Base-by-base conservation (phyloP, 2,797 vertebrate species). In the Babyrousa celebensis region DNA sequence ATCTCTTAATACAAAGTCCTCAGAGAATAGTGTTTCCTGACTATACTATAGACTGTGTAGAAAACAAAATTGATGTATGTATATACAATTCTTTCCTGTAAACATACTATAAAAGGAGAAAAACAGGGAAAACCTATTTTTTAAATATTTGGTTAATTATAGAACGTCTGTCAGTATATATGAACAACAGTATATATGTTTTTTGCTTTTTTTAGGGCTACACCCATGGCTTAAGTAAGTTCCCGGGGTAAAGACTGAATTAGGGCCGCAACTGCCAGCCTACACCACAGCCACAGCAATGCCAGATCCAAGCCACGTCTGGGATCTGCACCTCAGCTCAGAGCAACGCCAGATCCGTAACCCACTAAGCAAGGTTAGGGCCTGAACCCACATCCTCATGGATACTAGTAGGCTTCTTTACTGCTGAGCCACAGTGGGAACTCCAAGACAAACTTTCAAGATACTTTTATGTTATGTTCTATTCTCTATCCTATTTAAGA, bases 61-160 rank as follows among this genome's bases (percentile, higher is more conserved):
- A 85, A 89, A 89, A 65, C 43, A 71, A 85, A 92, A 65, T 52
- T 58, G 23, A 67, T 20, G 11, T 77, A 58, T 58, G 12, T 32
- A 32, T 86, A 92, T 80, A 62, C 80, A 94, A 80, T 82, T 92
- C 29, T 67, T 0, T 78, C n/a, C 40, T 78, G 79, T 74, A 91
- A 94, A 91, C 12, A 85, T 89, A 63, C n/a, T 91, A 43, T 68
- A 40, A 18, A 54, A 79, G 15, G 56, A 63, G 52, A 72, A 87
- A 71, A 78, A 87, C 3, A 78, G 21, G 36, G 11, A 40, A 84
- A 89, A 62, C 4, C 21, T 27, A 74, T 40, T 88, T 93, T 85
- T 11, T 25, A 62, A 71, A n/a, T 80, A 36, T 82, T 77, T 85
- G n/a, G 62, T 56, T 83, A 86, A 71, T 77, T 71, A 78, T 6